phyloP scores from a whole-genome alignment of 2,113 vertebrate genomes.

The Poecilia latipinna region DNA sequence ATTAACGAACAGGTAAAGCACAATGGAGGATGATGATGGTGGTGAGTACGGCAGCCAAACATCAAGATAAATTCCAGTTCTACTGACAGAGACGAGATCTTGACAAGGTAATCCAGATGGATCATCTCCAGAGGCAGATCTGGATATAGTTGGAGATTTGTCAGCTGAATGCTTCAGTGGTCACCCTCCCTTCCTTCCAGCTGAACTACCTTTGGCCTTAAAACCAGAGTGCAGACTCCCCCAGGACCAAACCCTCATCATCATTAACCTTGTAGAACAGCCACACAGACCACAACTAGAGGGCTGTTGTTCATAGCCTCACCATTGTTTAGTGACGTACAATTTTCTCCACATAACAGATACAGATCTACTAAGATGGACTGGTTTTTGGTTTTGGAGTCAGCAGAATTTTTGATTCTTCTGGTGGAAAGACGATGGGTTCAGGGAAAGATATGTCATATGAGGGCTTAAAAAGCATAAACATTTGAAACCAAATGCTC shows the following conservation, averaged over 20 bases:
- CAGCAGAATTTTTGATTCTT: neutral
- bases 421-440: conserved; percentile 3
- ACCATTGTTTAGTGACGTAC: no score
- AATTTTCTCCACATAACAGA: no score
- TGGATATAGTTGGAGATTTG: conserved; percentile 62
- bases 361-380: no score
- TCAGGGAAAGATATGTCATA: neutral
- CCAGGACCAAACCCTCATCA: conserved; percentile 58
- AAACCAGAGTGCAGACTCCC: conserved; percentile 49
- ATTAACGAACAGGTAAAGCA: no score
- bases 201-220: conserved; percentile 53
- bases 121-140: conserved; percentile 3
- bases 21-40: no score
- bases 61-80: no score
- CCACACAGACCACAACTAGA: conserved; percentile 43
- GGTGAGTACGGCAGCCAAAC: no score
- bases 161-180: conserved; percentile 40
- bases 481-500: conserved; percentile 14
- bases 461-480: conserved; percentile 27
- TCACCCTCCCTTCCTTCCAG: neutral
- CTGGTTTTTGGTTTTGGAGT: no score
- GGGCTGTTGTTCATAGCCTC: conserved; percentile 28
- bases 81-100: no score
- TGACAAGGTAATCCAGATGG: no score
- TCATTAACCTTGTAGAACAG: conserved; percentile 66